phyloP scores from a whole-genome alignment of 2,888 invertebrate genomes.

The Lithodes maja region DNA sequence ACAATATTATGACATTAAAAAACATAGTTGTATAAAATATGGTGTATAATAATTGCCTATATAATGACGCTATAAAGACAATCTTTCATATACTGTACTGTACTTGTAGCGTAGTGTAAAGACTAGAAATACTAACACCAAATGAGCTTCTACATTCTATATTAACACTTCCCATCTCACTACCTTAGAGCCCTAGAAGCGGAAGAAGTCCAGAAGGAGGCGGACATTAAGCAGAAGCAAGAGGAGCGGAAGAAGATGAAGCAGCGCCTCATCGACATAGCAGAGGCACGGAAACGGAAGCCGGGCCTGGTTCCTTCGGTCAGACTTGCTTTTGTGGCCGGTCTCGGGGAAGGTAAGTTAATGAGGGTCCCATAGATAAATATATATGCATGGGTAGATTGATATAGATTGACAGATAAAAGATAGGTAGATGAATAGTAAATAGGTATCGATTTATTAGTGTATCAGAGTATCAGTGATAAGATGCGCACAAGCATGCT shows the following conservation, averaged over 20 bases:
- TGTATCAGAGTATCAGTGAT: not conserved
- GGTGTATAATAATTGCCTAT: too few relatives aligned
- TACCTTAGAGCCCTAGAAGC: constrained; percentile 74
- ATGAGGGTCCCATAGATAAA: not conserved
- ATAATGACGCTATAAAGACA: too few relatives aligned
- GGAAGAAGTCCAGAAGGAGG: constrained; percentile 75
- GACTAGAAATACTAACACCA: too few relatives aligned
- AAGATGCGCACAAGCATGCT: too few relatives aligned
- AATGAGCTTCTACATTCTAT: too few relatives aligned
- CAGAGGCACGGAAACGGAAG: constrained; percentile 43
- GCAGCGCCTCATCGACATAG: constrained; percentile 57
- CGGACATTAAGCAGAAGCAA: constrained; percentile 69
- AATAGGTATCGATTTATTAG: not conserved
- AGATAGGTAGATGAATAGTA: not conserved
- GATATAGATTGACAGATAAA: constrained; percentile 11
- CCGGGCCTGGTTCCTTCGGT: constrained; percentile 33
- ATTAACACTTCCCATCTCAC: not conserved
- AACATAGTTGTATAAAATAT: too few relatives aligned
- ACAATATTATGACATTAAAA: too few relatives aligned
- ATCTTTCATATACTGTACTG: too few relatives aligned
- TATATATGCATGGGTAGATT: not conserved
- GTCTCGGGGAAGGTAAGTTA: constrained; percentile 48
- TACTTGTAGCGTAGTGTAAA: too few relatives aligned
- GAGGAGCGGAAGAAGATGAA: constrained; percentile 54
- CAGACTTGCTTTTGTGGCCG: constrained; percentile 40